These are phyloP conservation scores for Anseranas semipalmata DNA, from an alignment of 2,113 vertebrate species.

Conservation along the genomic window DNA sequence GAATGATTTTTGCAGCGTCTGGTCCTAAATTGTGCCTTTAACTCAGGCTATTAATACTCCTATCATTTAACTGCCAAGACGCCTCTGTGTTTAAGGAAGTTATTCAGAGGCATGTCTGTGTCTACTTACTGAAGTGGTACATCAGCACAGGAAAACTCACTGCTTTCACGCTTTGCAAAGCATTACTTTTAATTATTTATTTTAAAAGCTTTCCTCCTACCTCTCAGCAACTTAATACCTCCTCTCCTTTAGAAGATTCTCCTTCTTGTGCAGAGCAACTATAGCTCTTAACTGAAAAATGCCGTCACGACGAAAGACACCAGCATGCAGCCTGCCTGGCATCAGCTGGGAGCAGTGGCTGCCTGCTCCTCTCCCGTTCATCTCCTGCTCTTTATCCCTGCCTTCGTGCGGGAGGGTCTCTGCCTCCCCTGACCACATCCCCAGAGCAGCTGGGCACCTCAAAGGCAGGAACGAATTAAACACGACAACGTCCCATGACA, in stretches of 20 bases:
- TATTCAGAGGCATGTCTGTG: neutral
- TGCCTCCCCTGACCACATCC: neutral
- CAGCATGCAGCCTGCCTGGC: neutral
- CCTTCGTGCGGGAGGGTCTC: neutral
- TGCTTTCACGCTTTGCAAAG: neutral
- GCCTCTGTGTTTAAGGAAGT: neutral
- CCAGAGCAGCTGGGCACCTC: neutral
- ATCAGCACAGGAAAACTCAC: neutral
- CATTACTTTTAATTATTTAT: neutral
- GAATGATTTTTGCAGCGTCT: neutral
- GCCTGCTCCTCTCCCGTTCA: neutral
- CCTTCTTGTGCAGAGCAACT: neutral
- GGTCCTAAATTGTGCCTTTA: neutral
- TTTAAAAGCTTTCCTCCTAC: neutral
- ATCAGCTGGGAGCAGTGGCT: neutral
- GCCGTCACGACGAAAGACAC: neutral
- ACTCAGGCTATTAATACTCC: neutral
- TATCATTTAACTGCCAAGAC: neutral
- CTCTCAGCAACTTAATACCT: neutral
- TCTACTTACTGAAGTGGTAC: neutral
- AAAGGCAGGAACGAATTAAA: neutral
- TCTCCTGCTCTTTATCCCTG: neutral
- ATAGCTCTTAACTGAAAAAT: neutral
- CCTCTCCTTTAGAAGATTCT: neutral
- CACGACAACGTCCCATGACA: fast-evolving